These are phyloP conservation scores for Lepidotrigona ventralis DNA, from an alignment of 1,140 invertebrate species.

Conservation along the genomic window DNA sequence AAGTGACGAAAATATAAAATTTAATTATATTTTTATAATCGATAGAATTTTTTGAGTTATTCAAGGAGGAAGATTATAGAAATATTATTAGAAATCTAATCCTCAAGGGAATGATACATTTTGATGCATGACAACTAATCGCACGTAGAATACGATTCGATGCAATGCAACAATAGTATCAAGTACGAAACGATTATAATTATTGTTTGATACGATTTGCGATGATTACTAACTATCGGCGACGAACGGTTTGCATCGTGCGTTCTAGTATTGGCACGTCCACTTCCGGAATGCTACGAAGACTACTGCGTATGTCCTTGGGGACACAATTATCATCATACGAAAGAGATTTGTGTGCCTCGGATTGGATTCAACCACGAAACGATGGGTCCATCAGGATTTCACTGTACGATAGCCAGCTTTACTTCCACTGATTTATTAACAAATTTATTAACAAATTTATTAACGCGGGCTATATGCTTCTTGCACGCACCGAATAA, in stretches of 20 bases:
- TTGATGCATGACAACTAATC: conserved; percentile 24
- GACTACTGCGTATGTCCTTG: conserved; percentile 79
- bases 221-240: conserved; percentile 47
- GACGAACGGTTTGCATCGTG: conserved; percentile 66
- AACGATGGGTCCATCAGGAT: conserved; percentile 79
- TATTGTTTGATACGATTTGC: background rate
- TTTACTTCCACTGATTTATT: conserved; percentile 60
- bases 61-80: background rate
- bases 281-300: conserved; percentile 79
- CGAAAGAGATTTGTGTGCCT: conserved; percentile 75
- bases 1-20: background rate
- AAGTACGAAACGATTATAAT: conserved; percentile 2
- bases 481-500: background rate
- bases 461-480: background rate
- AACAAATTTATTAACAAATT: conserved; percentile 34
- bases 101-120: background rate
- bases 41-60: background rate
- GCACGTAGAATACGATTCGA: conserved; percentile 42
- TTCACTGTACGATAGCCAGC: conserved; percentile 74
- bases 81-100: background rate
- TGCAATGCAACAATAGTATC: background rate
- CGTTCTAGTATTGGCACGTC: conserved; percentile 76
- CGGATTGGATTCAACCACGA: conserved; percentile 71
- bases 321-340: conserved; percentile 76
- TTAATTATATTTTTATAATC: background rate